phyloP scores from a whole-genome alignment of 2,113 vertebrate species.

The Chloroceryle aenea region DNA sequence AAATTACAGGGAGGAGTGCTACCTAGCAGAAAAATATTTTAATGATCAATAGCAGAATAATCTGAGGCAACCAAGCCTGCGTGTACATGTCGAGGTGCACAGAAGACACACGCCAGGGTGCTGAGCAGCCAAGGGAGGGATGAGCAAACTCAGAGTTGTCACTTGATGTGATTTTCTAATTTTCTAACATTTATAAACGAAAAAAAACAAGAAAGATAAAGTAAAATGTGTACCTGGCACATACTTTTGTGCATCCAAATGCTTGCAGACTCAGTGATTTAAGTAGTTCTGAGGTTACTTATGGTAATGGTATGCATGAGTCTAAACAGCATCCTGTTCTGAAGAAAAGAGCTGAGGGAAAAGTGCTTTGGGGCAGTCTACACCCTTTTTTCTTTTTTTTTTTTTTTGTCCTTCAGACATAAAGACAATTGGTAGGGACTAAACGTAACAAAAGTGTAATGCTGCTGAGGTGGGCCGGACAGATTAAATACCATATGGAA shows the following conservation, averaged over 20 bases:
- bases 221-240: not conserved
- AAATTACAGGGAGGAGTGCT: not conserved
- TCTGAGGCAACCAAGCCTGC: not conserved
- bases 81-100: not conserved
- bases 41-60: not conserved
- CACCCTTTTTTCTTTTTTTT: not conserved
- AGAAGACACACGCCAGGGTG: rapidly evolving
- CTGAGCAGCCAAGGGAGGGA: not conserved
- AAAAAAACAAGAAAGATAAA: not conserved
- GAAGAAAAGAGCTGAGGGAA: constrained; percentile 6
- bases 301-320: constrained; percentile 42
- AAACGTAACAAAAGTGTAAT: not conserved
- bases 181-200: not conserved
- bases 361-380: constrained; percentile 27
- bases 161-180: not conserved
- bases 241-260: not conserved
- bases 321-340: constrained; percentile 44
- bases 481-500: not conserved
- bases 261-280: not conserved
- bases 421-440: not conserved
- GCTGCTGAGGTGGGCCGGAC: not conserved
- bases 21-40: not conserved
- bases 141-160: not conserved
- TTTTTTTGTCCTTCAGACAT: not conserved
- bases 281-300: constrained; percentile 9